Base-by-base conservation (phyloP, 2,113 vertebrate species). In the Etheostoma cragini region DNA sequence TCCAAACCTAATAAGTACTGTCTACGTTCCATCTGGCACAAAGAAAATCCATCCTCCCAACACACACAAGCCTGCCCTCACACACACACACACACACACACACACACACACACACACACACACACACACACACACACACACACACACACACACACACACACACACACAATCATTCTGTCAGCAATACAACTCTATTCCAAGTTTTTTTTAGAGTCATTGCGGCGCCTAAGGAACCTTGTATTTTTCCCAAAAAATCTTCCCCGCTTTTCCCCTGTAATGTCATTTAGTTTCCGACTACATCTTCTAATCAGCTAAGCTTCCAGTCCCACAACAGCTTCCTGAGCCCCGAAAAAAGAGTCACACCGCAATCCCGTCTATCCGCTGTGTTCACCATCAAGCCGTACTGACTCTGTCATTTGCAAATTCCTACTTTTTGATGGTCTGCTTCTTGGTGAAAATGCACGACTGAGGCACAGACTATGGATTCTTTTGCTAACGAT, bases 351-450 rank as follows among this genome's bases (percentile, higher is more conserved):
- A 76, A 69, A 83, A 80, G 60, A 70, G 81, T 86, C 87, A 12
- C 58, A 26, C 78, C 61, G 24, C 84, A 45, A 83, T 72, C 80
- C 65, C 7, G 19, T 76, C 80, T 53, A 24, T 52, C 87, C 58
- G 66, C 61, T 56, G 33, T 22, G 84, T 82, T 89, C 65, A 38
- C 86, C 87, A 85, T 81, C 84, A 60, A 52, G 82, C 61, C 79
- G 53, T 8, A 58, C 74, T 21, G 70, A 88, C 86, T 93, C 91
- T 94, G 79, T 93, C 83, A 95, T 95, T 94, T 93, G 65, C 63
- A 86, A 90, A 94, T 93, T 94, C 93, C 89, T 78, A 61, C 80
- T 78, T 84, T 83, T 84, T 87, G 79, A 83, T 90, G 84, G 80
- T 87, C 67, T 33, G 73, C 64, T 69, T 62, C 84, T 72, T 57